These are phyloP conservation scores for Psophia crepitans DNA, from an alignment of 2,113 vertebrate species.

Conservation along the genomic window DNA sequence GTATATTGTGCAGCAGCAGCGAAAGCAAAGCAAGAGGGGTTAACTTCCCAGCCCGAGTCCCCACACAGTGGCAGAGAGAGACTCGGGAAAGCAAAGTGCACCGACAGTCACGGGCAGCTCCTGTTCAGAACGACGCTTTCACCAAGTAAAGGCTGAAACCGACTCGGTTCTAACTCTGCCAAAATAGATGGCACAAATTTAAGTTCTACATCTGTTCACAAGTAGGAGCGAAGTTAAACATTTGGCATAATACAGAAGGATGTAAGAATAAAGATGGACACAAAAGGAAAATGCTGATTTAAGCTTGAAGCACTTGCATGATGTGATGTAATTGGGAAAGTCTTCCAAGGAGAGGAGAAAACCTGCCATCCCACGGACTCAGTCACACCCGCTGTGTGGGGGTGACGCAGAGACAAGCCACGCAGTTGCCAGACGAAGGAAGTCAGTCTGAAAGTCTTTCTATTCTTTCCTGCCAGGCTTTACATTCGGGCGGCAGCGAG, in stretches of 20 bases:
- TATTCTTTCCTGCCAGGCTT: background rate
- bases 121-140: accelerated
- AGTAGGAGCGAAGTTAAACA: background rate
- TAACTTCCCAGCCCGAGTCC: background rate
- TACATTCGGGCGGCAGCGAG: accelerated
- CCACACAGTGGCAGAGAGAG: no score
- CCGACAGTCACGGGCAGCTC: accelerated
- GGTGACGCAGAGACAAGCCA: background rate
- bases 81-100: accelerated
- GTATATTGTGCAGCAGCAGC: background rate
- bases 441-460: background rate
- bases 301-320: background rate
- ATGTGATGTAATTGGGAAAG: background rate
- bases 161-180: background rate
- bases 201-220: background rate
- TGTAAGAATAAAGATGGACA: background rate
- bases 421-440: accelerated
- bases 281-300: background rate
- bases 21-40: background rate
- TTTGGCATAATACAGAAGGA: no score
- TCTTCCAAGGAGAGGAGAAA: background rate
- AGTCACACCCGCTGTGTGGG: background rate
- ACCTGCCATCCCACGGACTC: background rate
- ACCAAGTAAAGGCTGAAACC: accelerated
- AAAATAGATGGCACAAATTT: accelerated